Evolutionary conservation across 2,888 invertebrate genomes (phyloP).

Genomic region (Coenonympha arcania): DNA sequence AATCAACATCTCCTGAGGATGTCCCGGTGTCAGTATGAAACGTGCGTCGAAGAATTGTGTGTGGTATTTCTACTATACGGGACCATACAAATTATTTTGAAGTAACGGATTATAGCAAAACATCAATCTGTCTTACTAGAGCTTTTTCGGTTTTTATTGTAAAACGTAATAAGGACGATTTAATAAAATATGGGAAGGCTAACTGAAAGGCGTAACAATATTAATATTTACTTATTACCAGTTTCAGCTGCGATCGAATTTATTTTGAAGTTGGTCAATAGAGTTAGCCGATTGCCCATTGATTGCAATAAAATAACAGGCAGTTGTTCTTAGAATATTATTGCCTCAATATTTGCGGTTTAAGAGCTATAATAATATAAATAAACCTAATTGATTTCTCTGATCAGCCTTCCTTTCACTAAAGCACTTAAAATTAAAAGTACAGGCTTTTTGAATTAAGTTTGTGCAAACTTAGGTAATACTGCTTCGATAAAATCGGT

Average conservation of each 20-base stretch:
- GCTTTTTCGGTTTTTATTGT: neutral
- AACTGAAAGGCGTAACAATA: neutral
- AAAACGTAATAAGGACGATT: neutral
- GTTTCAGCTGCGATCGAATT: neutral
- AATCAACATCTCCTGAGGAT: too few relatives aligned
- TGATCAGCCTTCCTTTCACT: slow-evolving; percentile 42
- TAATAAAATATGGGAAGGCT: neutral
- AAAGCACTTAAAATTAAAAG: slow-evolving; percentile 28
- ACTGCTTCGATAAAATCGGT: neutral
- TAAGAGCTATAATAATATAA: slow-evolving; percentile 15
- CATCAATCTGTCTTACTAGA: too few relatives aligned
- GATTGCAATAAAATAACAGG: slow-evolving; percentile 6
- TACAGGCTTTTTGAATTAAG: slow-evolving; percentile 5
- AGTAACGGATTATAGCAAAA: too few relatives aligned
- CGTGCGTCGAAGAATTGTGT: too few relatives aligned
- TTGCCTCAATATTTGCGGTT: slow-evolving; percentile 17
- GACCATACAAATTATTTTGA: too few relatives aligned
- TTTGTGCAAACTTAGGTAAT: neutral
- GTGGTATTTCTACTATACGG: too few relatives aligned
- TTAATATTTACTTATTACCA: neutral
- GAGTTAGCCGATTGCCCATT: neutral
- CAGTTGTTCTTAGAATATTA: neutral
- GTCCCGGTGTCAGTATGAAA: too few relatives aligned
- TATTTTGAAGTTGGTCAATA: neutral
- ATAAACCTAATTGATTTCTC: slow-evolving; percentile 24